Base-by-base conservation (phyloP, 2,888 invertebrate species). In the Cyclophora punctaria region DNA sequence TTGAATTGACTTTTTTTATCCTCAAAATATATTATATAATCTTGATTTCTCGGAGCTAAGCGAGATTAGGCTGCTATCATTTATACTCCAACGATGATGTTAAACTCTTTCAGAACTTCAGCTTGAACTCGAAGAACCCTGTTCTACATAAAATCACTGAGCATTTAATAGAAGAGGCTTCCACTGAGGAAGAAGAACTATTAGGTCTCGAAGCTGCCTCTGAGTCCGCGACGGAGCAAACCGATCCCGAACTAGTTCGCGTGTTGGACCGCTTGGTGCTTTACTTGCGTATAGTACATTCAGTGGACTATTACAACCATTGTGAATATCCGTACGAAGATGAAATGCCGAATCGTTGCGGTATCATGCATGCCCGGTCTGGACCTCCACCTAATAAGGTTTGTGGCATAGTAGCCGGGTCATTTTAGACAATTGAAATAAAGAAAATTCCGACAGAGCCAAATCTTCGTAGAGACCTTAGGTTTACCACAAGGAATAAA, bases 281-380 rank as follows among this genome's bases (percentile, higher is more conserved):
- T 48, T 99, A 99, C 77, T 87, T 99, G 67, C 92, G 99, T 47
- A 91, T 99, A 45, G 99, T 99, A 0, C 98, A 99, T 80, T 99
- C 99, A 0, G 95, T 99, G 48, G 99, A 99, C 81, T 99, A 97
- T 79, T 99, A 99, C 86, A 98, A 98, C 84, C 98, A 98, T 73
- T 98, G 97, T 73, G 99, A 99, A 75, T 99, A 99, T 83, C 98
- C 98, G 0, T 98, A 98, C 69, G 99, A 99, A 80, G 99, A 99
- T 78, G 98, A 98, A 81, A 99, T 99, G 99, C 99, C 99, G 0
- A 99, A 99, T 81, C 91, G 98, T 41, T 98, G 99, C 80, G 99
- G 99, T 5, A 98, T 99, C 62, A 96, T 99, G 91, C 99, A 99
- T 73, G 98, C 98, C 0, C 91, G 99, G 46, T 98, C 98, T 3